Evolutionary conservation across 2,888 invertebrate species (phyloP).

Genomic region (Oasisia sp.): DNA sequence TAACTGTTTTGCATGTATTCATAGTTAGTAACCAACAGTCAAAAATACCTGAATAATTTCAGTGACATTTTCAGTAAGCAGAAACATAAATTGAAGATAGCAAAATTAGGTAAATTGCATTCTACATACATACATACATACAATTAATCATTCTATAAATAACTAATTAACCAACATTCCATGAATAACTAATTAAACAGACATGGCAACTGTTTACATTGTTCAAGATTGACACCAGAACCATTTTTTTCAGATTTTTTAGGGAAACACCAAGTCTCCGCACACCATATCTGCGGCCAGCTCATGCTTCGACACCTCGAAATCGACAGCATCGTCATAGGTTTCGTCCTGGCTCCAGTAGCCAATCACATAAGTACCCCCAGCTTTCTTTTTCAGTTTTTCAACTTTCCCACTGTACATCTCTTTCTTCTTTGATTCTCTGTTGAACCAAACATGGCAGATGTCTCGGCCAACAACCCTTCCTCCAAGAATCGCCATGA

Average conservation of each 20-base stretch:
- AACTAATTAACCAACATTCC: too few species aligned
- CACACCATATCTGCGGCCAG: constrained; percentile 26
- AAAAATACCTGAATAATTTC: too few species aligned
- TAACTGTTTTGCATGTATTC: too few species aligned
- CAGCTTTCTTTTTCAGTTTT: constrained; percentile 21
- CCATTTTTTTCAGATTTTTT: background rate
- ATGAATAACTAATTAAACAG: too few species aligned
- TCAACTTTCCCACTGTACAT: constrained; percentile 27
- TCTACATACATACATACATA: too few species aligned
- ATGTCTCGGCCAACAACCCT: constrained; percentile 31
- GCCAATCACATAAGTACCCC: background rate
- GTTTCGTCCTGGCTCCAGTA: constrained; percentile 28
- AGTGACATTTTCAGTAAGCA: too few species aligned
- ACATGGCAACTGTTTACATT: too few species aligned
- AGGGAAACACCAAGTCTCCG: constrained; percentile 21
- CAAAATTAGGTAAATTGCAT: too few species aligned
- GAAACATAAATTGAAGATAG: too few species aligned
- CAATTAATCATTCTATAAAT: too few species aligned
- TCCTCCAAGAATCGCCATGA: constrained; percentile 31
- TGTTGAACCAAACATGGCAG: constrained; percentile 31
- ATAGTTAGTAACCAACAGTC: too few species aligned
- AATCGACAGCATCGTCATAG: constrained; percentile 25
- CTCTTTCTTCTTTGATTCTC: background rate
- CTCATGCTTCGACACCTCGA: constrained; percentile 25
- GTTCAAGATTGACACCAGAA: too few species aligned